Conservation (phyloP, 2,797 vertebrate genomes). For the Gephyroberyx darwinii region DNA sequence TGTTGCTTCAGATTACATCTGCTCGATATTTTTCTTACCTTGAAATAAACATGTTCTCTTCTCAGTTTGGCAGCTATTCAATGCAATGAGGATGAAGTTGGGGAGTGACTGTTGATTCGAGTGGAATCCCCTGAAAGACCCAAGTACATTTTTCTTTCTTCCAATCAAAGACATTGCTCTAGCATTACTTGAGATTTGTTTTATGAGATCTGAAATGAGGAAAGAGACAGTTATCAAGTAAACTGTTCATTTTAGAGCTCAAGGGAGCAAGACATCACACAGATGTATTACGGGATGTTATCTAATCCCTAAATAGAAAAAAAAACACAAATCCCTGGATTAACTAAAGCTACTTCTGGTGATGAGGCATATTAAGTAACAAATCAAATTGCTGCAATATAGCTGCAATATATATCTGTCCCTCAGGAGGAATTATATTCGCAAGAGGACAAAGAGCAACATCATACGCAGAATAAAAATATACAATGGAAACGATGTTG, state of each 20-base stretch:
- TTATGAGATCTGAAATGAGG: slow-evolving; percentile 45
- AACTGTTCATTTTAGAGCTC: slow-evolving; percentile 36
- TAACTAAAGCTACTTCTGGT: slow-evolving; percentile 32
- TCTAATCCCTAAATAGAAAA: slow-evolving; percentile 47
- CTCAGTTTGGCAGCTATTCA: neutral
- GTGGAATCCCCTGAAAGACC: slow-evolving; percentile 39
- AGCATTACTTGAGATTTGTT: slow-evolving; percentile 42
- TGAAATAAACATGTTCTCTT: slow-evolving; percentile 16
- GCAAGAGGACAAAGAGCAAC: slow-evolving; percentile 45
- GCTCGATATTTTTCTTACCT: slow-evolving; percentile 34
- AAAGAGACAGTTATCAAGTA: slow-evolving; percentile 44
- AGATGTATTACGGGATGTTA: slow-evolving; percentile 36
- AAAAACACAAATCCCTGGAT: slow-evolving; percentile 41
- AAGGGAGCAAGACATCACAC: slow-evolving; percentile 26
- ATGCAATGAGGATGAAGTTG: slow-evolving; percentile 1
- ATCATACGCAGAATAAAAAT: slow-evolving; percentile 44
- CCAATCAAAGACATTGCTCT: slow-evolving; percentile 61
- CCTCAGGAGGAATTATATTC: slow-evolving; percentile 41
- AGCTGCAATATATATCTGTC: slow-evolving; percentile 34
- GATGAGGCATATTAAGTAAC: slow-evolving; percentile 41
- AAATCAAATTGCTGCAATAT: slow-evolving; percentile 48
- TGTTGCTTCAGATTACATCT: slow-evolving; percentile 5
- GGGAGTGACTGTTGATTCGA: slow-evolving; percentile 46
- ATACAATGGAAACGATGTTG: slow-evolving; percentile 20
- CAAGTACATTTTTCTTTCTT: slow-evolving; percentile 61